Evolutionary conservation across 2,113 vertebrate species (phyloP), one percentile per base, ranked within the genome.

Genomic region (Psettodes erumei): DNA sequence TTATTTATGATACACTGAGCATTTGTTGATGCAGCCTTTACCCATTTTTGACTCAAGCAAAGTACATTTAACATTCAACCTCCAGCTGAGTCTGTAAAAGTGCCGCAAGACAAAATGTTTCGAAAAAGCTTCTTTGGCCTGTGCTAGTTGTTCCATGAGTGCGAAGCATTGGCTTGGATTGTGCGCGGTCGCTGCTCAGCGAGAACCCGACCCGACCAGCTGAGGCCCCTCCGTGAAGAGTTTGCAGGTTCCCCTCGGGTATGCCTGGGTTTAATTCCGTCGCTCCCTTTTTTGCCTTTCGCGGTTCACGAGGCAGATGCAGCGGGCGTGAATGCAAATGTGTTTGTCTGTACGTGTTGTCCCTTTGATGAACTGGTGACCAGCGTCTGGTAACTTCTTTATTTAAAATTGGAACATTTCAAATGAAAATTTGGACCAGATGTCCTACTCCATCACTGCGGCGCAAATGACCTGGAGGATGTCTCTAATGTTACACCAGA

Each of bases 331-430:
- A 73, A 51, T 1, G 4, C 25, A 40, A 60, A 48, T 51, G 50
- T 79, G 61, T 71, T 40, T 42, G 18, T 76, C n/a, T 15, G 1
- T 55, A 61, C 25, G 58, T 72, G 56, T 54, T 75, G 23, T 45
- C 33, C 27, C 35, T 28, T 61, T 77, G 42, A 72, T 58, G 47
- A 42, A 68, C 33, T 35, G 50, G 35, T 69, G 69, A 62, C 47
- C 45, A 47, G 55, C 62, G 28, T 28, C 1, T 55, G 23, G n/a
- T n/a, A n/a, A n/a, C n/a, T n/a, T n/a, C n/a, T n/a, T n/a, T n/a
- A n/a, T n/a, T n/a, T n/a, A n/a, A n/a, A n/a, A n/a, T n/a, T n/a
- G n/a, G n/a, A n/a, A n/a, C n/a, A n/a, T n/a, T n/a, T n/a, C n/a
- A n/a, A n/a, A n/a, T n/a, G n/a, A n/a, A n/a, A n/a, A n/a, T n/a